phyloP scores from a whole-genome alignment of 2,113 vertebrate species.

The Ameiurus melas region DNA sequence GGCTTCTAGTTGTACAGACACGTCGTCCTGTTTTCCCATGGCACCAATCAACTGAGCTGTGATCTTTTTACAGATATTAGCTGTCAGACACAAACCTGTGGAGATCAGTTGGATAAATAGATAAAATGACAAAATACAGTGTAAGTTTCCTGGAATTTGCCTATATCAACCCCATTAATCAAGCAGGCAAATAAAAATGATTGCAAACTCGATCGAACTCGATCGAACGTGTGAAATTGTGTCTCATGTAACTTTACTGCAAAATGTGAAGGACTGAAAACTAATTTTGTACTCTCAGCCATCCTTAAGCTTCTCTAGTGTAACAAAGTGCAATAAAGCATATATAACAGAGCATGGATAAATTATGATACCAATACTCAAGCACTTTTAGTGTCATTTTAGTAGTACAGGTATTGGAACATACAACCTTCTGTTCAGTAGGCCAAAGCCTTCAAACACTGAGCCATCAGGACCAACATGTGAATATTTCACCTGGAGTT shows the following conservation, averaged over 20 bases:
- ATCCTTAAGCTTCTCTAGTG: not conserved
- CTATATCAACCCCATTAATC: too few relatives aligned
- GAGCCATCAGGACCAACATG: not conserved
- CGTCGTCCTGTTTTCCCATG: constrained; percentile 89
- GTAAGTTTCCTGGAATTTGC: not conserved
- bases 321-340: not conserved
- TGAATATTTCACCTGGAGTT: constrained; percentile 75
- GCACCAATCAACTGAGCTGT: constrained; percentile 90
- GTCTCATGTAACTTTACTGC: not conserved
- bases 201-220: not conserved
- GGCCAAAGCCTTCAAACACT: not conserved
- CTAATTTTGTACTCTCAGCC: not conserved
- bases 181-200: not conserved
- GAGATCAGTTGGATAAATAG: not conserved
- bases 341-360: not conserved
- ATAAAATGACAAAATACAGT: not conserved
- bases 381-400: not conserved
- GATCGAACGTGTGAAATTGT: not conserved
- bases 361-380: not conserved
- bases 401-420: not conserved
- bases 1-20: constrained; percentile 91
- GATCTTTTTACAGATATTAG: constrained; percentile 88
- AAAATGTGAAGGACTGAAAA: not conserved
- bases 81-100: constrained; percentile 82
- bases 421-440: not conserved